Conservation (phyloP, 1,140 invertebrate species). For the Plutomurus gul region DNA sequence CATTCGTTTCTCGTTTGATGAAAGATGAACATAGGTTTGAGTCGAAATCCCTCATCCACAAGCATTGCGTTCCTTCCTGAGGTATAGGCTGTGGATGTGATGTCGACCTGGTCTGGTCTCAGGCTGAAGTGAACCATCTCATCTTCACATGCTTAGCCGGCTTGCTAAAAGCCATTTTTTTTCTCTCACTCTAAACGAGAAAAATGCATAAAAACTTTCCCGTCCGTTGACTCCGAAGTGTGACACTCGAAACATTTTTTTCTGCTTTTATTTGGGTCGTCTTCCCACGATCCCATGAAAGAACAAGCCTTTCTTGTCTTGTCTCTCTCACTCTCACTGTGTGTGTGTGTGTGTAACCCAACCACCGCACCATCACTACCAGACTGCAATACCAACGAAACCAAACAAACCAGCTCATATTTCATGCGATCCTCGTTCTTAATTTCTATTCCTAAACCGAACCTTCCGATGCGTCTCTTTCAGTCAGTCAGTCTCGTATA, state of each 20-base stretch:
- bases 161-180: conserved; percentile 40
- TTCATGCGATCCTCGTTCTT: not conserved
- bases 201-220: conserved; percentile 36
- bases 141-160: conserved; percentile 37
- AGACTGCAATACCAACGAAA: not conserved
- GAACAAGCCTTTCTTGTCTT: conserved; percentile 22
- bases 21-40: conserved; percentile 33
- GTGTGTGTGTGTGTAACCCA: not conserved
- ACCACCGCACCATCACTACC: not conserved
- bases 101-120: not conserved
- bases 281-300: conserved; percentile 19
- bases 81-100: not conserved
- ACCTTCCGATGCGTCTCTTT: conserved; percentile 5
- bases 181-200: conserved; percentile 4
- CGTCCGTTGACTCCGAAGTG: conserved; percentile 31
- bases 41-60: conserved; percentile 34
- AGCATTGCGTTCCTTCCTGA: conserved; percentile 1
- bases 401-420: not conserved
- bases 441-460: not conserved
- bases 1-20: conserved; percentile 36
- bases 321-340: not conserved
- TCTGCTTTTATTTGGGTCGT: conserved; percentile 36
- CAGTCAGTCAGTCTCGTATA: too few species aligned
- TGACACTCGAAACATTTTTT: conserved; percentile 39
- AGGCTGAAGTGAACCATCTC: conserved; percentile 6